Conservation (phyloP, 37 sponge, comb jelly and placozoan species). For the Diacarnus erythraeanus region DNA sequence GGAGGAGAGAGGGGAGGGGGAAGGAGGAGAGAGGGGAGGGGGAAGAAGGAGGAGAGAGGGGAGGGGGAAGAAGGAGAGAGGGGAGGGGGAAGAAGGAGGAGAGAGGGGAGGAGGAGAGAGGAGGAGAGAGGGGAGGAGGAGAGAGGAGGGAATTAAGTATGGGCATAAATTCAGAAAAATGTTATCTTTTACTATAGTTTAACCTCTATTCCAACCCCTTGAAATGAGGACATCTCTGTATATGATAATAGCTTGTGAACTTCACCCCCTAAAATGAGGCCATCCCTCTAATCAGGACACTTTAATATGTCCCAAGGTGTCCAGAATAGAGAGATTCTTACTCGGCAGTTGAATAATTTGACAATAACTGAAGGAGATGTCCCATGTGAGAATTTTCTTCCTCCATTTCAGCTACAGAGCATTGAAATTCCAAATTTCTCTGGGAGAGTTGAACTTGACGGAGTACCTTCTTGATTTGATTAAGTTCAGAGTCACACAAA, state of each 20-base stretch:
- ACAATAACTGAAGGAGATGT: constrained; percentile 4
- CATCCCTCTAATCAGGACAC: too few relatives aligned
- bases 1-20: background rate
- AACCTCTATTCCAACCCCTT: too few relatives aligned
- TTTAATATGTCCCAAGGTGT: too few relatives aligned
- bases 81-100: background rate
- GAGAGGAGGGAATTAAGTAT: too few relatives aligned
- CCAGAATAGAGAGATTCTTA: too few relatives aligned
- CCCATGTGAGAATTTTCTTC: constrained; percentile 4
- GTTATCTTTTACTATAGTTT: too few relatives aligned
- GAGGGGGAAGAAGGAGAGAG: background rate
- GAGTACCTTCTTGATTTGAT: background rate
- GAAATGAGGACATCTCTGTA: too few relatives aligned
- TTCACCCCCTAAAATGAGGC: too few relatives aligned
- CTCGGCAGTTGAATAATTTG: background rate
- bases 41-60: background rate
- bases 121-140: background rate
- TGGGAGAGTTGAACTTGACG: background rate
- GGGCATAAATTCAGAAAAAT: too few relatives aligned
- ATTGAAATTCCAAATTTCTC: constrained; percentile 15
- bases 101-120: constrained; percentile 1
- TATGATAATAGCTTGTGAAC: too few relatives aligned
- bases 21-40: background rate
- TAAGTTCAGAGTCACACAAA: background rate
- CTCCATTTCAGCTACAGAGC: background rate